Conservation (phyloP, 2,888 invertebrate genomes). For the Xiphydria camelus region DNA sequence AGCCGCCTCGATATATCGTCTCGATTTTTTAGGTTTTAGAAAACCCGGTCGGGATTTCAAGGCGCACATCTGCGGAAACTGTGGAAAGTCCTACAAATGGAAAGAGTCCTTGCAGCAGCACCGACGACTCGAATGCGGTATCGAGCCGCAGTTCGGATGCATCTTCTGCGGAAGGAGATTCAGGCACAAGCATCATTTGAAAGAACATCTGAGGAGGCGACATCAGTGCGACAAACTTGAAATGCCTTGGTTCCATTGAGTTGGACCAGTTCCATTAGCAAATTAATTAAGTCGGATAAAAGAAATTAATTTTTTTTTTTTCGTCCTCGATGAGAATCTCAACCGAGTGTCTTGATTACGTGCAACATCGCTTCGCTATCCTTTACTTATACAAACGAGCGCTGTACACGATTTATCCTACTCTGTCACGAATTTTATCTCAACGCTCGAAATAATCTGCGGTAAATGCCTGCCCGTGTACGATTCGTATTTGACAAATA, state of each 20-base stretch:
- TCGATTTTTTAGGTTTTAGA: slow-evolving; percentile 11
- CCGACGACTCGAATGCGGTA: slow-evolving; percentile 46
- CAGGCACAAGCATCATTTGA: slow-evolving; percentile 48
- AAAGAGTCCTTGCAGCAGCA: slow-evolving; percentile 42
- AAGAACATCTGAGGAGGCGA: slow-evolving; percentile 31
- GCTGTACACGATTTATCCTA: too few relatives aligned
- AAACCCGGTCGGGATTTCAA: background rate
- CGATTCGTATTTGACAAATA: too few relatives aligned
- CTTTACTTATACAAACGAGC: too few relatives aligned
- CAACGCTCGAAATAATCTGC: too few relatives aligned
- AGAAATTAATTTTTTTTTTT: too few relatives aligned
- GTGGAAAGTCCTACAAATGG: slow-evolving; percentile 50
- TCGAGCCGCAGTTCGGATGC: slow-evolving; percentile 51
- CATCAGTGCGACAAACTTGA: slow-evolving; percentile 1
- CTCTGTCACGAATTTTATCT: too few relatives aligned
- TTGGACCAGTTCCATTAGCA: background rate
- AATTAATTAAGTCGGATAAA: too few relatives aligned
- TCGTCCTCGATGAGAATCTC: too few relatives aligned
- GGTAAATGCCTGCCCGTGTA: too few relatives aligned
- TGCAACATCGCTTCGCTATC: too few relatives aligned
- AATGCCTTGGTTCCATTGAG: background rate
- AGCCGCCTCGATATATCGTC: too few relatives aligned
- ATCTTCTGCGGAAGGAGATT: slow-evolving; percentile 44
- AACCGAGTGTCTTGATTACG: too few relatives aligned
- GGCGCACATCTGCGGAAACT: slow-evolving; percentile 34